These are phyloP conservation scores for Encarsia formosa DNA, from an alignment of 2,888 invertebrate genomes.

Conservation along the genomic window DNA sequence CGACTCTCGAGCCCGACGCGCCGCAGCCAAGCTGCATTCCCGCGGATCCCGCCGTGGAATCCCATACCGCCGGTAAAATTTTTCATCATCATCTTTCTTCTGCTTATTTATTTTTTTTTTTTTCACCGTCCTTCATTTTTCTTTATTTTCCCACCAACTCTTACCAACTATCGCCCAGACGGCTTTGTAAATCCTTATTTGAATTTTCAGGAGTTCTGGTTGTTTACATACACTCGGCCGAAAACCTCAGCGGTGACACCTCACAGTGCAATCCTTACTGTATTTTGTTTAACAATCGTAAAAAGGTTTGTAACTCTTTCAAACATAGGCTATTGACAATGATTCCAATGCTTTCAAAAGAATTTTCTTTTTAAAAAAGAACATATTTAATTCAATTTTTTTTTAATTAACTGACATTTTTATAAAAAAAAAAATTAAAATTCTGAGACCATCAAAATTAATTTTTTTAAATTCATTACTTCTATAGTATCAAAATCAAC, in stretches of 20 bases:
- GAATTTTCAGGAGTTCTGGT: constrained; percentile 51
- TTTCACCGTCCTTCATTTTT: not conserved
- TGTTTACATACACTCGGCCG: constrained; percentile 55
- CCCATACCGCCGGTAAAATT: constrained; percentile 38
- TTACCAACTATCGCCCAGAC: not conserved
- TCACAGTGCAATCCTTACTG: constrained; percentile 56
- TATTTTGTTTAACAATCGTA: constrained; percentile 54
- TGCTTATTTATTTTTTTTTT: not conserved
- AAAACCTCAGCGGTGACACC: constrained; percentile 50
- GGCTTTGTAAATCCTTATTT: not conserved
- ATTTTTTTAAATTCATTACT: no score
- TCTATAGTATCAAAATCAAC: no score
- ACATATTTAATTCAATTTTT: no score
- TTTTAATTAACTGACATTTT: no score
- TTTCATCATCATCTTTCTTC: not conserved
- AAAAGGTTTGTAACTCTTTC: constrained; percentile 51
- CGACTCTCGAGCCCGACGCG: constrained; percentile 47
- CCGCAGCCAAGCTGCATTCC: constrained; percentile 42
- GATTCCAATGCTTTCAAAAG: no score
- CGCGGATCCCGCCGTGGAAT: constrained; percentile 31
- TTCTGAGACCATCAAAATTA: no score
- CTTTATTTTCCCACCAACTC: not conserved
- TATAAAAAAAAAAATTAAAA: no score
- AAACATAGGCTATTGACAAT: no score
- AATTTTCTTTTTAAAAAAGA: no score